Evolutionary conservation across 1,140 invertebrate genomes (phyloP).

Genomic region (Apocrypta bakeri): DNA sequence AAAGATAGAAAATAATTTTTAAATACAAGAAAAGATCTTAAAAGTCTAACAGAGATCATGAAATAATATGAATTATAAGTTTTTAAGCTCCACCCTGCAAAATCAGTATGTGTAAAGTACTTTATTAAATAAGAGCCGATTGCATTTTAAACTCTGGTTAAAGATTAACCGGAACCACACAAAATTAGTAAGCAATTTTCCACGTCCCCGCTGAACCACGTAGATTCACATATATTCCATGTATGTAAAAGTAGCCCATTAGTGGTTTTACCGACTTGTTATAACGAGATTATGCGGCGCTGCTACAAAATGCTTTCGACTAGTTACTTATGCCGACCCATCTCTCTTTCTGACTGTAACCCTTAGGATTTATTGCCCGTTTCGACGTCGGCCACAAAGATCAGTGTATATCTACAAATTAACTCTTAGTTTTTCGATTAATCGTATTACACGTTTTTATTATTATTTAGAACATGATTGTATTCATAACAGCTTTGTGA

Average conservation of each 20-base stretch:
- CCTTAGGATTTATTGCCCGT: constrained; percentile 8
- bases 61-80: too few relatives aligned
- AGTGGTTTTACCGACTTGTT: constrained; percentile 42
- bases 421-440: not conserved
- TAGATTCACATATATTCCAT: constrained; percentile 31
- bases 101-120: too few relatives aligned
- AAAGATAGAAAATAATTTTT: too few relatives aligned
- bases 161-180: too few relatives aligned
- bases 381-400: constrained; percentile 14
- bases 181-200: not conserved
- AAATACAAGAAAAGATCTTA: too few relatives aligned
- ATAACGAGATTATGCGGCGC: constrained; percentile 35
- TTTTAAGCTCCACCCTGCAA: too few relatives aligned
- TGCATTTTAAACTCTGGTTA: not conserved
- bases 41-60: too few relatives aligned
- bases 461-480: too few relatives aligned
- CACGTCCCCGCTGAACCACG: constrained; percentile 20
- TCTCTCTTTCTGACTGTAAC: not conserved
- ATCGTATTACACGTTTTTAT: too few relatives aligned
- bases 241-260: constrained; percentile 42
- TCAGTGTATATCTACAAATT: too few relatives aligned
- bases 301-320: constrained; percentile 39
- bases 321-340: not conserved
- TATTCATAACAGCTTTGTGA: too few relatives aligned
- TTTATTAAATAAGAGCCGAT: not conserved